Percentiles rank a stretch among this genome's conserved stretches.
Evolutionary conservation across 2,888 invertebrate genomes (phyloP).

Genomic region (Cremastobaeus sp.): DNA sequence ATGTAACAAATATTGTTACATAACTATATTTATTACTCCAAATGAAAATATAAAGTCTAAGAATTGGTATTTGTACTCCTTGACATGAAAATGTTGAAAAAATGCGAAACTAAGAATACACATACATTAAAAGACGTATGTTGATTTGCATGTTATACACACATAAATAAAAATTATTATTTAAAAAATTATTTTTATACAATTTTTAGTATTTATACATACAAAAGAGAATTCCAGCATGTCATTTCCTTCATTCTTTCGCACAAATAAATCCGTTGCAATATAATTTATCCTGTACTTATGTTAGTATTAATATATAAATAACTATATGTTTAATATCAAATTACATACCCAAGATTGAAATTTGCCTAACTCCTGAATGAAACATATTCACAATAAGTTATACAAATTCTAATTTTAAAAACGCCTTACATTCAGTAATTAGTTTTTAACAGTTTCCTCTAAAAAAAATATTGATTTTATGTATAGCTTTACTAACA

Average conservation of each 20-base stretch:
- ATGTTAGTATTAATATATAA: constrained; percentile 37
- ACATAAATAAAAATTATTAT: constrained; percentile 27
- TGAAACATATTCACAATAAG: constrained; percentile 46
- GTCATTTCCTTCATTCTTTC: constrained; percentile 11
- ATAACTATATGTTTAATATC: constrained; percentile 39
- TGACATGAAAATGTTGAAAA: constrained; percentile 13
- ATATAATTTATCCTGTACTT: constrained; percentile 32
- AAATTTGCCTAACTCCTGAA: constrained; percentile 34
- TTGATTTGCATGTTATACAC: constrained; percentile 3
- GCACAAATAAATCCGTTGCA: constrained; percentile 34
- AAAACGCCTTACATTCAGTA: constrained; percentile 40
- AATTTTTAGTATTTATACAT: constrained; percentile 41
- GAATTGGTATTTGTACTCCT: constrained; percentile 1
- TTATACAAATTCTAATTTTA: constrained; percentile 44
- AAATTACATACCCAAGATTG: constrained; percentile 44
- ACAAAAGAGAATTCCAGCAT: constrained; percentile 45
- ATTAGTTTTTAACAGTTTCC: constrained; percentile 26
- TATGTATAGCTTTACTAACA: constrained; percentile 24
- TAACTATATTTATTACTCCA: constrained; percentile 9
- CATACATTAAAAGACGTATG: constrained; percentile 16
- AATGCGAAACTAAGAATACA: constrained; percentile 19
- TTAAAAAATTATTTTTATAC: constrained; percentile 43
- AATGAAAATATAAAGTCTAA: constrained; percentile 11
- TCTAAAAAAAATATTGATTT: constrained; percentile 38
- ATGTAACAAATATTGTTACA: constrained; percentile 19